Percentiles rank a stretch among this genome's conserved stretches.
phyloP scores from a whole-genome alignment of 2,888 invertebrate genomes.

The Strigamia transsilvanica region DNA sequence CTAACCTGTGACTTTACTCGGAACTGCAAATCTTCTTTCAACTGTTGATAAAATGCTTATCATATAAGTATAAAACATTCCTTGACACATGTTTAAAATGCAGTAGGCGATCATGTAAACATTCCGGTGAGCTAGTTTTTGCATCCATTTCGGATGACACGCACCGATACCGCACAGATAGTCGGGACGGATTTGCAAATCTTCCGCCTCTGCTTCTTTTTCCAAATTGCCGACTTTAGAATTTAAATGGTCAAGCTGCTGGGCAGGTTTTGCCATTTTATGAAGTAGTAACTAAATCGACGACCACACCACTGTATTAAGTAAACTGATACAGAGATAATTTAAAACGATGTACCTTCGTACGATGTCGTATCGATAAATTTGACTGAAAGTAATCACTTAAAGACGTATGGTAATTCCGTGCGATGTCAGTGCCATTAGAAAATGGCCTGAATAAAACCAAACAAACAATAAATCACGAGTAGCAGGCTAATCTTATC shows the following conservation, averaged over 20 bases:
- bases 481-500: no score
- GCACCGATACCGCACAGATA: conserved; percentile 55
- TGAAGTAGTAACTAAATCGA: background rate
- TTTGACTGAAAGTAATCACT: no score
- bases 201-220: background rate
- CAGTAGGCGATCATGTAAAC: conserved; percentile 52
- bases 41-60: conserved; percentile 54
- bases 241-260: background rate
- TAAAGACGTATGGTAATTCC: no score
- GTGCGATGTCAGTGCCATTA: no score
- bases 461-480: no score
- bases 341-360: no score
- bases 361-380: no score
- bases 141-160: conserved; percentile 54
- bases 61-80: conserved; percentile 55
- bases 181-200: conserved; percentile 24
- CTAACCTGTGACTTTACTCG: conserved; percentile 65
- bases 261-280: background rate
- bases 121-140: conserved; percentile 52
- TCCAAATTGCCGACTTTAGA: background rate
- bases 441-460: no score
- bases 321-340: no score
- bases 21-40: conserved; percentile 55
- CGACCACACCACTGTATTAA: no score
- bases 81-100: conserved; percentile 50